Percentiles rank a stretch among this genome's conserved stretches.
Conservation (phyloP, 2,113 vertebrate species). For the Pachycephala philippinensis region DNA sequence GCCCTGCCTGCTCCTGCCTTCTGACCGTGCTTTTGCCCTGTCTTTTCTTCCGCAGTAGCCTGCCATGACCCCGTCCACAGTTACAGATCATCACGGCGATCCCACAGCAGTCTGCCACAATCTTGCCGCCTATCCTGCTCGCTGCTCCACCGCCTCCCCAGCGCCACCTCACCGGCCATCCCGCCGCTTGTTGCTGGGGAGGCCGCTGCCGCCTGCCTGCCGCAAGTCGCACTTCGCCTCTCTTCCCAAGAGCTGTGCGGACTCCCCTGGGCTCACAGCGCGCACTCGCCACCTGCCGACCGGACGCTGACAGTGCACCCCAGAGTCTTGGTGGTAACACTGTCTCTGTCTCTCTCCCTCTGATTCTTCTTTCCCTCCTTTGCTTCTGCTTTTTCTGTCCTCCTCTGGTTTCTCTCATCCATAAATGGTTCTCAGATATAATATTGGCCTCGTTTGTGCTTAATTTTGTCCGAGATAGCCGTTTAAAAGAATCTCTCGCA, state of each 20-base stretch:
- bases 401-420: background rate
- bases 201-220: no score
- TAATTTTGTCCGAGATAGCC: background rate
- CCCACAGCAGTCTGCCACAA: background rate
- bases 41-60: background rate
- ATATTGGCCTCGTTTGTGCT: background rate
- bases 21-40: background rate
- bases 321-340: background rate
- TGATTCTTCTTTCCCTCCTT: no score
- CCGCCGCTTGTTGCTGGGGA: accelerated
- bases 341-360: background rate
- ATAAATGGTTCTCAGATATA: background rate
- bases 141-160: background rate
- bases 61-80: background rate
- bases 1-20: background rate
- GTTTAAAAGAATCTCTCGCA: accelerated
- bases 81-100: background rate
- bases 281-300: background rate
- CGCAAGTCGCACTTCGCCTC: background rate
- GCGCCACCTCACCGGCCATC: background rate
- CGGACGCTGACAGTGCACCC: background rate
- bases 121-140: background rate
- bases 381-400: no score
- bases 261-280: background rate
- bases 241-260: background rate